Percentiles rank a stretch among this genome's conserved stretches.
Evolutionary conservation across 1,140 invertebrate genomes (phyloP).

Genomic region (Aphaenogaster ashmeadi): DNA sequence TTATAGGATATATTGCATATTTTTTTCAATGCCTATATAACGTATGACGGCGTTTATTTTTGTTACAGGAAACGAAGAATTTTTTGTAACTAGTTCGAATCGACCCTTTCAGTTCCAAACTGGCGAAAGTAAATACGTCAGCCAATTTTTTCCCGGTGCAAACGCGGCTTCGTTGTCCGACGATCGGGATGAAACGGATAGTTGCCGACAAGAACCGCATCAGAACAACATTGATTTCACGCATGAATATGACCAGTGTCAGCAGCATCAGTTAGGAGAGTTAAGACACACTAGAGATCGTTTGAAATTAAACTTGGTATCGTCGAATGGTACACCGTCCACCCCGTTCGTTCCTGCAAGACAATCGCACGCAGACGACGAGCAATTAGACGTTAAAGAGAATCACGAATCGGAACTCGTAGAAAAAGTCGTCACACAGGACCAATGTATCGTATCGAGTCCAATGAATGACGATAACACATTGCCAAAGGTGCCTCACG

Average conservation of each 20-base stretch:
- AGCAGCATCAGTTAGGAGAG: constrained; percentile 88
- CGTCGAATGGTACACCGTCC: constrained; percentile 73
- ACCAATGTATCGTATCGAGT: constrained; percentile 66
- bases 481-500: constrained; percentile 74
- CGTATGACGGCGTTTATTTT: constrained; percentile 11
- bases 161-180: constrained; percentile 70
- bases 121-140: constrained; percentile 88
- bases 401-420: constrained; percentile 29
- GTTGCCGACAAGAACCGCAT: constrained; percentile 65
- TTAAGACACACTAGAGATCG: constrained; percentile 91
- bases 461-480: constrained; percentile 63
- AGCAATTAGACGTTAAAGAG: constrained; percentile 62
- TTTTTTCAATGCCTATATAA: neutral
- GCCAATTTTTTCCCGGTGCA: constrained; percentile 91
- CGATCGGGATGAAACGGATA: constrained; percentile 75
- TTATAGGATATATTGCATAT: neutral
- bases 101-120: constrained; percentile 90
- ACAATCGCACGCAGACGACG: constrained; percentile 66
- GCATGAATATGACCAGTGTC: constrained; percentile 75
- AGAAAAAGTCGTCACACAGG: constrained; percentile 53
- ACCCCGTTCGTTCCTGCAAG: constrained; percentile 59
- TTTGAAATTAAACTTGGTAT: constrained; percentile 91
- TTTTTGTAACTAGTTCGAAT: constrained; percentile 91
- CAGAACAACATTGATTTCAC: constrained; percentile 72
- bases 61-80: constrained; percentile 88